phyloP scores from a whole-genome alignment of 2,113 vertebrate species.

The Salvelinus sp. region DNA sequence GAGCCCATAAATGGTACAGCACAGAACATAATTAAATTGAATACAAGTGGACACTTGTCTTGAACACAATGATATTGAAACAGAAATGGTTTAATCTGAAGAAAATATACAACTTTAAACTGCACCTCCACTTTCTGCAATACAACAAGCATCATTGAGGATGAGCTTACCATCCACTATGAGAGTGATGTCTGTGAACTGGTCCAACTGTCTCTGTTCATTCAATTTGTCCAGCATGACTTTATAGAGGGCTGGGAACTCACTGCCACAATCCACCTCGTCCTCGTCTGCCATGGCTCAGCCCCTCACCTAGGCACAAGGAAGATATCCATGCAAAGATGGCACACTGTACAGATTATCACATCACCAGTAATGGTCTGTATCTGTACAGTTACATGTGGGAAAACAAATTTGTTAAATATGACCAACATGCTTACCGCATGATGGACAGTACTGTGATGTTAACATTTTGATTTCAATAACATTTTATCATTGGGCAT shows the following conservation, averaged over 20 bases:
- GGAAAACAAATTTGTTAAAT: no score
- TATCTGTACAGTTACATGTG: not conserved
- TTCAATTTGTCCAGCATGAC: conserved; percentile 96
- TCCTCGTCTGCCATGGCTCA: conserved; percentile 80
- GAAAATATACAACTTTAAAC: no score
- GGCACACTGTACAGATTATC: not conserved
- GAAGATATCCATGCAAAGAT: not conserved
- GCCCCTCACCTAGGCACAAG: conserved; percentile 27
- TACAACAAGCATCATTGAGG: no score
- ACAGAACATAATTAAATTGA: not conserved
- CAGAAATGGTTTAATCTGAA: no score
- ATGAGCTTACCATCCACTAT: conserved; percentile 87
- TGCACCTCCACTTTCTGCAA: no score
- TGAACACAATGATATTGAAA: no score
- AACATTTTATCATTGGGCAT: no score
- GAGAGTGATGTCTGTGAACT: conserved; percentile 97
- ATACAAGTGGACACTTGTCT: not conserved
- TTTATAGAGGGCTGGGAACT: conserved; percentile 95
- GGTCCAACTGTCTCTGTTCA: conserved; percentile 91
- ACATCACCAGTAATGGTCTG: not conserved
- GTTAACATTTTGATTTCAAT: no score
- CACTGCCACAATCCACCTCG: conserved; percentile 81
- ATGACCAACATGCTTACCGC: no score
- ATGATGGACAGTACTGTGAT: not conserved
- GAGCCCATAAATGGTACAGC: not conserved